Percentiles rank a stretch among this genome's conserved stretches.
Evolutionary conservation across 2,888 invertebrate species (phyloP).

Genomic region (Tryphoninae sp.): DNA sequence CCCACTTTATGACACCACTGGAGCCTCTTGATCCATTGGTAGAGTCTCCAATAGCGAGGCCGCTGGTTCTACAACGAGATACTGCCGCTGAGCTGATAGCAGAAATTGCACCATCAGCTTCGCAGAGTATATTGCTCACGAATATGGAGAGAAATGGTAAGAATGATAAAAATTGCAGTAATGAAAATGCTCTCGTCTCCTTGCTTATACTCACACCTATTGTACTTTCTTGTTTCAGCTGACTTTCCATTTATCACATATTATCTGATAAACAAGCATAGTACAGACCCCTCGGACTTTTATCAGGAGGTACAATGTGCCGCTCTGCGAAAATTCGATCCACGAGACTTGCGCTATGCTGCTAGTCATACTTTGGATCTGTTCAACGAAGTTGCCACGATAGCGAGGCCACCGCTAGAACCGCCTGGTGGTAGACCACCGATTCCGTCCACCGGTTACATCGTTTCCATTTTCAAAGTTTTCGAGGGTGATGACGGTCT

Average conservation of each 20-base stretch:
- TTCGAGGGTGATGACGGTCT: constrained; percentile 97
- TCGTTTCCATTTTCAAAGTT: constrained; percentile 96
- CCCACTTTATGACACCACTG: constrained; percentile 94
- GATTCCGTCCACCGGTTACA: constrained; percentile 92
- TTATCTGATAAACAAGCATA: constrained; percentile 93
- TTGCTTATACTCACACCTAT: background rate
- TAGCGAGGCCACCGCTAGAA: constrained; percentile 92
- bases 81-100: constrained; percentile 90
- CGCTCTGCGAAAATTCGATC: constrained; percentile 93
- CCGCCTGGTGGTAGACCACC: constrained; percentile 90
- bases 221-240: constrained; percentile 81
- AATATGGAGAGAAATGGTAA: constrained; percentile 93
- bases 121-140: constrained; percentile 91
- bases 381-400: constrained; percentile 95
- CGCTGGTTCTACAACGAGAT: constrained; percentile 89
- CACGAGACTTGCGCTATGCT: constrained; percentile 90
- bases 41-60: constrained; percentile 92
- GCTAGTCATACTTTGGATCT: constrained; percentile 93
- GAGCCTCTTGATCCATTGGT: constrained; percentile 93
- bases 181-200: background rate
- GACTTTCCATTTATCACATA: constrained; percentile 96
- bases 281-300: constrained; percentile 92
- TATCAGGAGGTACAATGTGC: constrained; percentile 92
- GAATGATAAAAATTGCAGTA: background rate
- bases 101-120: constrained; percentile 85